These are phyloP conservation scores for Conops quadrifasciatus DNA, from an alignment of 2,888 invertebrate genomes.

Conservation along the genomic window DNA sequence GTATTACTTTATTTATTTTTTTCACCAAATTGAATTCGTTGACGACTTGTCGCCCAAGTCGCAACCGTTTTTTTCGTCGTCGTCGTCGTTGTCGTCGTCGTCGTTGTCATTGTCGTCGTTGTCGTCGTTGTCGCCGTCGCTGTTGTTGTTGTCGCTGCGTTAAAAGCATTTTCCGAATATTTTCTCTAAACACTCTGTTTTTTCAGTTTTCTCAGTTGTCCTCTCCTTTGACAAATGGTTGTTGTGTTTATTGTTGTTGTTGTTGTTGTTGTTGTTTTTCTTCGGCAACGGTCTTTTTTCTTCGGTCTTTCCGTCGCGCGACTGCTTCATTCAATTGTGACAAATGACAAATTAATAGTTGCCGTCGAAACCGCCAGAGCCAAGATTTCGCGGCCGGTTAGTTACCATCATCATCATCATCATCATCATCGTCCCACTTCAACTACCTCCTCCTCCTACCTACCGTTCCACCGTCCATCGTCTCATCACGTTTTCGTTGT, in stretches of 20 bases:
- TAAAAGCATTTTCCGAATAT: no score
- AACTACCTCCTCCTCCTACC: neutral
- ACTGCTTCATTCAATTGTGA: constrained; percentile 27
- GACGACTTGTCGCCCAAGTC: no score
- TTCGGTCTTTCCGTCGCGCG: neutral
- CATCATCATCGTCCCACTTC: neutral
- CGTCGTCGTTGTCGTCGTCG: no score
- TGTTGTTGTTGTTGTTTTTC: constrained; percentile 3
- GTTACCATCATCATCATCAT: neutral
- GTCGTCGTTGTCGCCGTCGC: no score
- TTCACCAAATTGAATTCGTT: neutral
- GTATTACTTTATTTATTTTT: neutral
- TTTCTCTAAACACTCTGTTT: no score
- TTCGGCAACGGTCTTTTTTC: neutral
- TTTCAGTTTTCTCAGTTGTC: no score
- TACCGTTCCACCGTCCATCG: neutral
- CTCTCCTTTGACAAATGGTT: neutral
- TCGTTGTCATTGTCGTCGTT: no score
- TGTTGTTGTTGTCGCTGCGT: no score
- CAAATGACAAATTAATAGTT: constrained; percentile 37
- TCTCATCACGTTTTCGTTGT: neutral
- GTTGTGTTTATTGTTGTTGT: neutral
- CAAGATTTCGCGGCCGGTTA: neutral
- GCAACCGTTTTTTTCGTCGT: no score
- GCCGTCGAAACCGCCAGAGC: neutral